A percentile compares a stretch with the other conserved stretches of the same genome.
phyloP scores from a whole-genome alignment of 2,797 vertebrate species.

The Liparis tanakae region DNA sequence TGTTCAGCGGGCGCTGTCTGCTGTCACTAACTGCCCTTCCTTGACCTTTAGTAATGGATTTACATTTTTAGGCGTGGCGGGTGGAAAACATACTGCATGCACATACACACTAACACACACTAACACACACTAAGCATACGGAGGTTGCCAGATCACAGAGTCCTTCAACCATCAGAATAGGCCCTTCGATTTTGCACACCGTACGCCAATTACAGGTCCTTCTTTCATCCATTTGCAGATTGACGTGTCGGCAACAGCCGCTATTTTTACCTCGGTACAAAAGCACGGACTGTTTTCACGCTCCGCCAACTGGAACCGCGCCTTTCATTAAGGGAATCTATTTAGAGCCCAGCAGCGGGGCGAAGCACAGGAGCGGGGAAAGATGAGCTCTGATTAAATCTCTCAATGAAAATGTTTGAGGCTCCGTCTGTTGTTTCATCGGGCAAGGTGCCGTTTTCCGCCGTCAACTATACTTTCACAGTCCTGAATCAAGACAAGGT shows the following conservation, averaged over 20 bases:
- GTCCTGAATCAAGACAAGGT: conserved; percentile 32
- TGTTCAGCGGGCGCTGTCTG: conserved; percentile 12
- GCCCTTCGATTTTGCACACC: conserved; percentile 49
- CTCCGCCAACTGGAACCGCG: conserved; percentile 74
- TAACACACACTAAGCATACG: conserved; percentile 14
- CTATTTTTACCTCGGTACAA: conserved; percentile 78
- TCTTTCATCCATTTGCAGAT: conserved; percentile 63
- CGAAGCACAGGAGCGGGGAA: conserved; percentile 38
- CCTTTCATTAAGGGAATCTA: conserved; percentile 80
- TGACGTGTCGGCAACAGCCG: conserved; percentile 53
- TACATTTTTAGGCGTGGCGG: conserved; percentile 29
- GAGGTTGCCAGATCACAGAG: conserved; percentile 21
- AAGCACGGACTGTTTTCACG: conserved; percentile 74
- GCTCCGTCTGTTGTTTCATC: conserved; percentile 51
- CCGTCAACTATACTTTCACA: conserved; percentile 13
- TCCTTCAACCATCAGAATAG: conserved; percentile 28
- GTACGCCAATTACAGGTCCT: conserved; percentile 60
- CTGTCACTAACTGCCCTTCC: conserved; percentile 21
- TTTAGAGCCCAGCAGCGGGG: conserved; percentile 63
- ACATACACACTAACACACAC: conserved; percentile 12
- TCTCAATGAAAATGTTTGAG: conserved; percentile 64
- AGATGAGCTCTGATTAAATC: conserved; percentile 70
- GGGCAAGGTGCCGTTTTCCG: conserved; percentile 4
- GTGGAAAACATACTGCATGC: conserved; percentile 24
- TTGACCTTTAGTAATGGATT: conserved; percentile 44